Conservation (phyloP, 2,888 invertebrate genomes). For the Ichneumon xanthorius region DNA sequence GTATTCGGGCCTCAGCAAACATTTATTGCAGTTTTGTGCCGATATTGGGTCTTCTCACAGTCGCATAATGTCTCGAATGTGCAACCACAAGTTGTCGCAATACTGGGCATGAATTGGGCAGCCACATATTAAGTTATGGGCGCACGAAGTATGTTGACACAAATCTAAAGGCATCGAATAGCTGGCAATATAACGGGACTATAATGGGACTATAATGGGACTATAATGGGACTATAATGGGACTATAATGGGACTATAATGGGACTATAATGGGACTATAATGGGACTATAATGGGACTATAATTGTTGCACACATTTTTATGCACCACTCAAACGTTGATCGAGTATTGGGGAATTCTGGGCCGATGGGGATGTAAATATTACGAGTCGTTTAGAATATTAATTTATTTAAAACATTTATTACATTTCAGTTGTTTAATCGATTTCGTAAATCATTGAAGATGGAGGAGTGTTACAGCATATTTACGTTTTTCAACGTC, state of each 20-base stretch:
- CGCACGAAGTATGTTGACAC: too few species aligned
- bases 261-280: too few species aligned
- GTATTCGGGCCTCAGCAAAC: slow-evolving; percentile 10
- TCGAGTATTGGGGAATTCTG: background rate
- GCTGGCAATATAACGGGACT: too few species aligned
- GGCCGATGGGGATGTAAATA: background rate
- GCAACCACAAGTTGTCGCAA: slow-evolving; percentile 4
- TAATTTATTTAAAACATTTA: slow-evolving; percentile 13
- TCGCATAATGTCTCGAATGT: background rate
- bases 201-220: too few species aligned
- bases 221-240: too few species aligned
- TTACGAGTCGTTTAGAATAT: background rate
- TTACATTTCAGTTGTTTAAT: background rate
- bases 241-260: too few species aligned
- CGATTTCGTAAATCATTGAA: slow-evolving; percentile 18
- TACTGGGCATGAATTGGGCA: background rate
- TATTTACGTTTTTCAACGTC: slow-evolving; percentile 33
- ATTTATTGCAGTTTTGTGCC: background rate
- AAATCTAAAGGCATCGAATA: too few species aligned
- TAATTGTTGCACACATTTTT: background rate
- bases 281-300: too few species aligned
- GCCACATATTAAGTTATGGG: background rate
- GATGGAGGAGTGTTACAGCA: slow-evolving; percentile 38
- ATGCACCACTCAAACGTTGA: background rate
- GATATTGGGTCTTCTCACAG: slow-evolving; percentile 8